These are phyloP conservation scores for Aphaenogaster floridana DNA, from an alignment of 1,140 invertebrate genomes.

Conservation along the genomic window DNA sequence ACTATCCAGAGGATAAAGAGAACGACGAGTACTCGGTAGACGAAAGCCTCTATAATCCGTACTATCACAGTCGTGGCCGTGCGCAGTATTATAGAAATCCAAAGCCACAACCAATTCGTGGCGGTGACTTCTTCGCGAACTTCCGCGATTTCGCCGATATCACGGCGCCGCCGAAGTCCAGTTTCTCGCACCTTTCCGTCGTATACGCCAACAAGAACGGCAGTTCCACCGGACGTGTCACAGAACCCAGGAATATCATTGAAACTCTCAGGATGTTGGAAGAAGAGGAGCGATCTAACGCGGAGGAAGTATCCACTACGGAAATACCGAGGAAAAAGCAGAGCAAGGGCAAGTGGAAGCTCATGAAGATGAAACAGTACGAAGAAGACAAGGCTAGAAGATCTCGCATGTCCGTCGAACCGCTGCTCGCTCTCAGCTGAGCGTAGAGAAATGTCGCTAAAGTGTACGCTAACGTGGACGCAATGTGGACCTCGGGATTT, in stretches of 20 bases:
- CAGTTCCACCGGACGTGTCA: conserved; percentile 84
- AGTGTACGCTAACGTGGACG: conserved; percentile 75
- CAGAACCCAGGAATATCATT: conserved; percentile 93
- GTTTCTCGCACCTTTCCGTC: conserved; percentile 93
- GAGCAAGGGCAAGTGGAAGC: conserved; percentile 90
- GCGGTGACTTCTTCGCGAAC: conserved; percentile 90
- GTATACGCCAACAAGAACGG: conserved; percentile 93
- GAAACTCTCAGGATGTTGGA: conserved; percentile 92
- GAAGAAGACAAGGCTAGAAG: conserved; percentile 87
- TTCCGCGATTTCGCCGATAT: conserved; percentile 96
- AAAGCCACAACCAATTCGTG: conserved; percentile 84
- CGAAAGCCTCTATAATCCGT: conserved; percentile 87
- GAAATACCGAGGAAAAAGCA: conserved; percentile 86
- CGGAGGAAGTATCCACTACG: conserved; percentile 70
- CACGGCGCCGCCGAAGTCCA: conserved; percentile 92
- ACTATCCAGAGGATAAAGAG: conserved; percentile 89
- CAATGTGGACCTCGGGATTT: conserved; percentile 72
- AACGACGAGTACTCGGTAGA: conserved; percentile 87
- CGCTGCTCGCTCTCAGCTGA: conserved; percentile 91
- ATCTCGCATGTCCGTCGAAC: conserved; percentile 88
- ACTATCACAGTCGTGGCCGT: conserved; percentile 90
- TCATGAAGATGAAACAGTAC: conserved; percentile 89
- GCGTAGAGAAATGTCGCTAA: conserved; percentile 77
- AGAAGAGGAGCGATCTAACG: conserved; percentile 80
- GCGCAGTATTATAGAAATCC: conserved; percentile 87